phyloP scores from a whole-genome alignment of 2,113 vertebrate genomes.

The Pica pica region DNA sequence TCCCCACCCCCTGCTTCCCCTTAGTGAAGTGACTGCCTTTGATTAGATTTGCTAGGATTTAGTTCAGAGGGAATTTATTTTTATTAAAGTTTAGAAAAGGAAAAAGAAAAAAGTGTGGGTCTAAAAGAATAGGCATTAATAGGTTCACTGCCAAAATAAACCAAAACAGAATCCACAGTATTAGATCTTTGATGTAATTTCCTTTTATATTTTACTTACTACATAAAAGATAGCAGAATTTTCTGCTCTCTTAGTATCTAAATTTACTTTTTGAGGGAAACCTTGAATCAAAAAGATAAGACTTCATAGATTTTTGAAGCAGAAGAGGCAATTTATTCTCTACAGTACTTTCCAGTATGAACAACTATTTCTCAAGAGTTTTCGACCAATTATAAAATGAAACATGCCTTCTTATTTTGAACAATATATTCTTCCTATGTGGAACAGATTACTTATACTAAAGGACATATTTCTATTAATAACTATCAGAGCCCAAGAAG shows the following conservation, averaged over 20 bases:
- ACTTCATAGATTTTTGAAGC: constrained; percentile 25
- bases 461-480: constrained; percentile 37
- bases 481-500: background rate
- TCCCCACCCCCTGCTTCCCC: constrained; percentile 13
- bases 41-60: constrained; percentile 56
- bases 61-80: constrained; percentile 45
- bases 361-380: constrained; percentile 47
- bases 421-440: constrained; percentile 22
- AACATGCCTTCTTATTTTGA: constrained; percentile 56
- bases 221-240: background rate
- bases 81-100: constrained; percentile 3
- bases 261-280: constrained; percentile 21
- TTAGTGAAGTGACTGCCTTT: constrained; percentile 38
- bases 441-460: constrained; percentile 22
- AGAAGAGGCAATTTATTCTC: constrained; percentile 41
- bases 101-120: background rate
- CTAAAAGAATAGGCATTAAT: background rate
- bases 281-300: constrained; percentile 41
- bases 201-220: constrained; percentile 36
- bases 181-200: background rate
- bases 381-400: constrained; percentile 57
- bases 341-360: constrained; percentile 14
- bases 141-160: constrained; percentile 1
- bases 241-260: background rate
- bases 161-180: background rate